A percentile compares a stretch with the other conserved stretches of the same genome.
phyloP scores from a whole-genome alignment of 1,140 invertebrate species.

The Drosophila athabasca region DNA sequence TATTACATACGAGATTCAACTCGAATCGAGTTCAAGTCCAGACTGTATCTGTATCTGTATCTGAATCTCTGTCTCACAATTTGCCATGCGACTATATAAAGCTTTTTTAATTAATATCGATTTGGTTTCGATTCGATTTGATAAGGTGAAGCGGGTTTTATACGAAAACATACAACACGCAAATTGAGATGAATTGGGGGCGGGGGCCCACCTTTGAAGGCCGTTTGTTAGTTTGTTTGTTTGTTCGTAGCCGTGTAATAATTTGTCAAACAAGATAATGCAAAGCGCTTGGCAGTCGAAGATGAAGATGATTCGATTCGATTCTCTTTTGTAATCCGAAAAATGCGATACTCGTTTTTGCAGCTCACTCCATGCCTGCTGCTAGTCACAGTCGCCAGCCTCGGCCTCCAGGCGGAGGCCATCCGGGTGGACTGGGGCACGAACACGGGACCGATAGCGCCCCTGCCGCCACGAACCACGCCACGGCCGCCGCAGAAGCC shows the following conservation, averaged over 20 bases:
- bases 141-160: constrained; percentile 53
- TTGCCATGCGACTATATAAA: constrained; percentile 70
- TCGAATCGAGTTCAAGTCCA: constrained; percentile 70
- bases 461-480: constrained; percentile 84
- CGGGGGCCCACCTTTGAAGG: constrained; percentile 15
- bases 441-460: constrained; percentile 85
- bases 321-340: neutral
- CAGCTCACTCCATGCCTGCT: constrained; percentile 68
- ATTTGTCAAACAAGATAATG: constrained; percentile 52
- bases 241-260: constrained; percentile 27
- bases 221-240: neutral
- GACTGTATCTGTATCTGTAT: neutral
- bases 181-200: constrained; percentile 27
- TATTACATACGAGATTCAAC: constrained; percentile 51
- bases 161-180: constrained; percentile 13
- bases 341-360: neutral
- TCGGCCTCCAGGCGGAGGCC: constrained; percentile 55
- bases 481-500: constrained; percentile 84
- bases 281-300: constrained; percentile 17
- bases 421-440: constrained; percentile 84
- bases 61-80: constrained; percentile 35
- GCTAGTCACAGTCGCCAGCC: constrained; percentile 72
- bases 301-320: constrained; percentile 30
- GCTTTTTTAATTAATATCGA: constrained; percentile 68
- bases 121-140: constrained; percentile 23